phyloP scores from a whole-genome alignment of 2,888 invertebrate genomes.

The Uropetala carovei region DNA sequence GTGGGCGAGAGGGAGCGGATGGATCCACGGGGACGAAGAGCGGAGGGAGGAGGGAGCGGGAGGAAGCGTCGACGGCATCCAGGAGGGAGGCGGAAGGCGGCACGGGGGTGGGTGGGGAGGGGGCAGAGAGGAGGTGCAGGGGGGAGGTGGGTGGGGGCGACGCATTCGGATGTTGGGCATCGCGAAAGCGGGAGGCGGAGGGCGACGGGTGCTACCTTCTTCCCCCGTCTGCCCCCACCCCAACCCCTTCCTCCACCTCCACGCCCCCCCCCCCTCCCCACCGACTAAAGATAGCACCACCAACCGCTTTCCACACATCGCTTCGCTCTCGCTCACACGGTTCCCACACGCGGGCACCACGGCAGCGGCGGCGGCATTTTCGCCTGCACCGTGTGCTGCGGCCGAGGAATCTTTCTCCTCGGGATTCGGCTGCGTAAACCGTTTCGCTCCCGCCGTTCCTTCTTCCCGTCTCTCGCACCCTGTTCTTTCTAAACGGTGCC shows the following conservation, averaged over 20 bases:
- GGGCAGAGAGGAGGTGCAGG: neutral
- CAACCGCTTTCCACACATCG: neutral
- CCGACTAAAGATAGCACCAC: conserved; percentile 32
- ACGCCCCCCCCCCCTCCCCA: neutral
- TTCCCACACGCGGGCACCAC: neutral
- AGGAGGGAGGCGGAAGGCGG: neutral
- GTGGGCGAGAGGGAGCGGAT: conserved; percentile 18
- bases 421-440: neutral
- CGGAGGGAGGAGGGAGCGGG: neutral
- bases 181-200: conserved; percentile 12
- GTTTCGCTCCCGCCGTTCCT: too few relatives aligned
- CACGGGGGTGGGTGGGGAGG: too few relatives aligned
- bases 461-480: too few relatives aligned
- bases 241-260: too few relatives aligned
- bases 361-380: neutral
- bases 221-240: neutral
- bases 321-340: neutral
- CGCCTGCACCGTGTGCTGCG: neutral
- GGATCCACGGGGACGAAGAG: neutral
- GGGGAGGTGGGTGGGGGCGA: neutral
- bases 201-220: conserved; percentile 7
- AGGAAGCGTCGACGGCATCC: neutral
- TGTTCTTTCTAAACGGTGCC: neutral
- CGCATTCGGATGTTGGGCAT: conserved; percentile 34
- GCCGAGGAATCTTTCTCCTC: neutral